phyloP scores from a whole-genome alignment of 2,888 invertebrate species.

The Rugalucina vietnamica region DNA sequence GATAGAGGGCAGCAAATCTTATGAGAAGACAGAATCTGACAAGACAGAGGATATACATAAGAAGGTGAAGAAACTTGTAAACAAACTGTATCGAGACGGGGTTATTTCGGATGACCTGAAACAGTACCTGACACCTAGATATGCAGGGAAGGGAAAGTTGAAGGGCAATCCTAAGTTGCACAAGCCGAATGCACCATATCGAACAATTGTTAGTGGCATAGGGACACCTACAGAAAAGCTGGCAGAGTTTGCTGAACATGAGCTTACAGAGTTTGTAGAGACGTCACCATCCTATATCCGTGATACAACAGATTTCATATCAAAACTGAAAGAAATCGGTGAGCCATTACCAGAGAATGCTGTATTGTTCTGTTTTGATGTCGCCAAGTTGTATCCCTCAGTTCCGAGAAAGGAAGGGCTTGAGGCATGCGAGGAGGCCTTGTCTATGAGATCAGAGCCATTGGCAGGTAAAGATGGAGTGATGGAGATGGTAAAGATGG shows the following conservation, averaged over 20 bases:
- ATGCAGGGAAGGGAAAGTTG: background rate
- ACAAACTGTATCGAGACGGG: background rate
- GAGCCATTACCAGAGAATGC: too few species aligned
- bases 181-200: background rate
- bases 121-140: background rate
- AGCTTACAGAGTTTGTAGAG: background rate
- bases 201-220: background rate
- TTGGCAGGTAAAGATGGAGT: background rate
- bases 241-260: background rate
- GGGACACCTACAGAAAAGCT: background rate
- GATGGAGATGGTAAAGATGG: background rate
- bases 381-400: background rate
- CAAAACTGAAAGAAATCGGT: too few species aligned
- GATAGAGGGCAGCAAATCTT: background rate
- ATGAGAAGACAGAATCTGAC: background rate
- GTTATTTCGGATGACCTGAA: background rate
- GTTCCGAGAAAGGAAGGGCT: background rate
- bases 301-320: background rate
- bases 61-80: background rate
- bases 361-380: background rate
- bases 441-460: background rate
- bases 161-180: slow-evolving; percentile 7
- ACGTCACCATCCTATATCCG: background rate
- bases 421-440: background rate
- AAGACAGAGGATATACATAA: background rate